Evolutionary conservation across 23 tunicate genomes (phyloP), one percentile per base, ranked within the genome.

Genomic region (Clavelina lepadiformis): DNA sequence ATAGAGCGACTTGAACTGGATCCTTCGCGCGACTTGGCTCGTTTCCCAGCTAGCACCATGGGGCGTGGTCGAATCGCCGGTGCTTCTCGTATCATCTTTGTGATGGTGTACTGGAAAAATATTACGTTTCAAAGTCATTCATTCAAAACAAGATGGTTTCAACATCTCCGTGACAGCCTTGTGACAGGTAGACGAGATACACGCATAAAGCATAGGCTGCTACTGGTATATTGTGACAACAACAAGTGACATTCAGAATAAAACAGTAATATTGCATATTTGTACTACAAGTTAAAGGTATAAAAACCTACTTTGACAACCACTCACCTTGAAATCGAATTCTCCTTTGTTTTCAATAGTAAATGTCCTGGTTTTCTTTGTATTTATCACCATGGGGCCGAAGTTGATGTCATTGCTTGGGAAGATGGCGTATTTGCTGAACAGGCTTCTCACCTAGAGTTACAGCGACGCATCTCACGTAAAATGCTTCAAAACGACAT

Each of bases 321-420:
- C 0, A 44, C 46, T 57, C 28, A 93, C 93, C 81, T 85, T 83
- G 76, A 93, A 93, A 36, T 93, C 98, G 56, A 93, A 93, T 63
- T 85, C 94, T 67, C 98, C 98, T 38, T 93, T 93, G 54, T 93
- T 93, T 55, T 80, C 98, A 6, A 93, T 75, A 4, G 88, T 54
- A 44, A 93, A 93, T 2, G 71, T 73, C 33, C 88, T 49, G 1
- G 89, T 61, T 32, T 76, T 76, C 81, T 79, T 93, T 19, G 98
- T 65, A 46, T 85, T 83, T 27, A 83, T 57, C 35, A 93, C 58
- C 98, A 93, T 93, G 15, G 98, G 94, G 0, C 98, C 98, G 63
- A 93, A 93, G 74, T 93, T 93, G 65, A 93, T 93, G 77, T 93
- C 98, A 33, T 87, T 67, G 47, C 61, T 74, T 41, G 98, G 98